Conservation (phyloP, 1,140 invertebrate genomes). For the Drosophila bocki region DNA sequence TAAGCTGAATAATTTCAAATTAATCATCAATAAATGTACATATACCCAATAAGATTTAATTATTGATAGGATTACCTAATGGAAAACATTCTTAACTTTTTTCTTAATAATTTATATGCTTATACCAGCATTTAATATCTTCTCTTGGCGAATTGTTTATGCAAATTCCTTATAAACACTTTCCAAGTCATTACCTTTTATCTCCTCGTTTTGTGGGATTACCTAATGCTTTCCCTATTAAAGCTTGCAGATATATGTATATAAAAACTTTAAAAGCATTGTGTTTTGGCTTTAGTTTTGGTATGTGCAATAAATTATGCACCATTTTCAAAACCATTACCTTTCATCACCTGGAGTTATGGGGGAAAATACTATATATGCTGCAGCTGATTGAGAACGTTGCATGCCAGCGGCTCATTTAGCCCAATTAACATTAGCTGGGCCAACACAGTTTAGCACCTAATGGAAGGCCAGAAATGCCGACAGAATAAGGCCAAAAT, state of each 20-base stretch:
- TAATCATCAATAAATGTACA: not conserved
- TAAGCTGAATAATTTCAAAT: not conserved
- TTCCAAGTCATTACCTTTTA: not conserved
- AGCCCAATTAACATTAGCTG: conserved; percentile 45
- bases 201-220: not conserved
- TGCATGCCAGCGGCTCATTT: conserved; percentile 57
- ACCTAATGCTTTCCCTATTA: conserved; percentile 1
- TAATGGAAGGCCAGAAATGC: conserved; percentile 37
- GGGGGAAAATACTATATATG: not conserved
- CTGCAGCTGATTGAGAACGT: conserved; percentile 31
- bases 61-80: not conserved
- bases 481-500: conserved; percentile 35
- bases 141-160: not conserved
- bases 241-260: not conserved
- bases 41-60: not conserved
- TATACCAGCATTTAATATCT: not conserved
- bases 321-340: conserved; percentile 15
- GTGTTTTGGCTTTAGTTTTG: conserved; percentile 2
- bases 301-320: conserved; percentile 9
- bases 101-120: too few relatives aligned
- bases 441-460: conserved; percentile 65
- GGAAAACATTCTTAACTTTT: not conserved
- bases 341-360: conserved; percentile 19
- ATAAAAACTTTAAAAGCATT: conserved; percentile 5
- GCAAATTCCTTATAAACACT: conserved; percentile 1